phyloP scores from a whole-genome alignment of 2,113 vertebrate species.

The Microcebus murinus region DNA sequence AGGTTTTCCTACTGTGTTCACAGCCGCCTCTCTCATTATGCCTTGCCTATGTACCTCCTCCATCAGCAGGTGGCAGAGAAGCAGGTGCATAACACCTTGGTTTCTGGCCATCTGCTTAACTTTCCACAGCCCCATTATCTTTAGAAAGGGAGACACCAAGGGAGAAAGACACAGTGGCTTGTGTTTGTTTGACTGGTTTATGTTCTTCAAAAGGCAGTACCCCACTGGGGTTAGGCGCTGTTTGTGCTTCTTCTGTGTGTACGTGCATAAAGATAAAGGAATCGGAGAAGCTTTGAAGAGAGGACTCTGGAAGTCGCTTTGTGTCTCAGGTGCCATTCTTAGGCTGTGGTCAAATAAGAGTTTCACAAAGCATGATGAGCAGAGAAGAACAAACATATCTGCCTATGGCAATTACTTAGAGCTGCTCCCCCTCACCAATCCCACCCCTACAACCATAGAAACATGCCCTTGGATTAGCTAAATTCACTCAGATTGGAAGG shows the following conservation, averaged over 20 bases:
- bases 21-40: rapidly evolving
- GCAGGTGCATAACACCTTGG: background rate
- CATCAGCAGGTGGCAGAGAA: background rate
- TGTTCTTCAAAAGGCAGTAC: background rate
- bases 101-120: background rate
- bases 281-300: background rate
- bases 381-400: background rate
- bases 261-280: background rate
- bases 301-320: background rate
- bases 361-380: background rate
- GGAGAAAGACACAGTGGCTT: background rate
- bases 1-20: background rate
- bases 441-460: background rate
- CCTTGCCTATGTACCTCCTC: background rate
- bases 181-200: background rate
- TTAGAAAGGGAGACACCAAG: background rate
- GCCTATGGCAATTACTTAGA: background rate
- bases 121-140: background rate
- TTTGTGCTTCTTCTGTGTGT: rapidly evolving
- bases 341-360: background rate
- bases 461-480: background rate
- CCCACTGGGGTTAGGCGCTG: background rate
- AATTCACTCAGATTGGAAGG: background rate
- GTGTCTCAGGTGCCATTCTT: background rate
- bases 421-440: background rate